Evolutionary conservation across 2,888 invertebrate genomes (phyloP).

Genomic region (Proisotoma minuta): DNA sequence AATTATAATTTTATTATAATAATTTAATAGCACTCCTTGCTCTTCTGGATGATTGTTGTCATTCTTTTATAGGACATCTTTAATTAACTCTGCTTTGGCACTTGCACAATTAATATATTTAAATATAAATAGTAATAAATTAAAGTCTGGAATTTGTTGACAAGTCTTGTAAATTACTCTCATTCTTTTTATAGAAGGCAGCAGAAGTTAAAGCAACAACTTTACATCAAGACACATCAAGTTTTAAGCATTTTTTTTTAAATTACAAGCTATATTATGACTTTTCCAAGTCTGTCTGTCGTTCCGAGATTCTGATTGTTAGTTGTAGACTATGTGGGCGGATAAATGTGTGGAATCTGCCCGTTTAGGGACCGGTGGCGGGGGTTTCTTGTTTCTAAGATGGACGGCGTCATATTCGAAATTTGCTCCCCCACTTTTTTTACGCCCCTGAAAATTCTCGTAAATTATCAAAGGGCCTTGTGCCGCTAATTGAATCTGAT

Average conservation of each 20-base stretch:
- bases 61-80: too few species aligned
- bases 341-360: conserved; percentile 45
- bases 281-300: background rate
- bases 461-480: conserved; percentile 39
- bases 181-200: background rate
- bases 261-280: background rate
- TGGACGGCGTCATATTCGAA: conserved; percentile 35
- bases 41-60: too few species aligned
- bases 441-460: conserved; percentile 46
- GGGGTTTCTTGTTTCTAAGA: conserved; percentile 43
- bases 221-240: background rate
- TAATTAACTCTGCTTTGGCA: too few species aligned
- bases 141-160: too few species aligned
- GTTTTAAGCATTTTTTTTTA: background rate
- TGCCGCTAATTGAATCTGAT: conserved; percentile 18
- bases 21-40: too few species aligned
- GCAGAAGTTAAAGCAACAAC: background rate
- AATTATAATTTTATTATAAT: too few species aligned
- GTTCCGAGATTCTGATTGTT: too few species aligned
- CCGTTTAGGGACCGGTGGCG: conserved; percentile 45
- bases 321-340: conserved; percentile 46
- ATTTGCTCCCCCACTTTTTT: conserved; percentile 18
- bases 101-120: too few species aligned
- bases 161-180: background rate
- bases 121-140: too few species aligned